Base-by-base conservation (phyloP, 37 sponge, comb jelly and placozoan genomes). In the Halisarca cf. caerulea region DNA sequence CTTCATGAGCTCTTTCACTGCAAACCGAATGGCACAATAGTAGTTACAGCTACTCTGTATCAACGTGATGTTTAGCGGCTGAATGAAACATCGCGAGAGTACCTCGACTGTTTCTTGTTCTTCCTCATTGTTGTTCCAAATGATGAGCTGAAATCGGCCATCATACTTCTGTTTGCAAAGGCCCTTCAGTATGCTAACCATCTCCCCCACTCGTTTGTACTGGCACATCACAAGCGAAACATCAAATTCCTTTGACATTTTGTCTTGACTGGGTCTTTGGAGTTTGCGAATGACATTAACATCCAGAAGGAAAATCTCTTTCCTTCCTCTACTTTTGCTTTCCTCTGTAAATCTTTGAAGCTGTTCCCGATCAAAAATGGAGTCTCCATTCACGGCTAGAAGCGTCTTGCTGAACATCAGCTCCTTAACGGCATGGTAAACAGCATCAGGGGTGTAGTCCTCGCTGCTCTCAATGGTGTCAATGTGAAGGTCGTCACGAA, bases 91-190 rank as follows among this genome's bases (percentile, higher is more conserved):
- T 2, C 72, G 21, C 28, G 42, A 57, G 27, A 86, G 82, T 8
- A 42, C 47, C 0, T 60, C 58, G 15, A 90, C 59, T 25, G 86
- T 83, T 2, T 53, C 23, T 40, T 83, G 83, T 0, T 74, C 82
- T 0, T 90, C 87, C 7, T 4, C 21, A 39, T 90, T 90, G 87
- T 90, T 90, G 80, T 90, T 90, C 91, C 91, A 90, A 14, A 90
- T 23, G 33, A 90, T 58, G 0, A 90, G n/a, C 70, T 90, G 86
- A 39, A 90, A 90, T 30, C 20, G 51, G 1, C 86, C 86, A 2
- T 32, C 0, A 34, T 37, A 83, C 21, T 90, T 75, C 36, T 90
- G 91, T 0, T 72, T 60, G 41, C 53, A 37, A 28, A 90, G 82
- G 42, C 79, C 27, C 44, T 82, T 44, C 27, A 90, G 66, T 23